A percentile compares a stretch with the other conserved stretches of the same genome.
These are phyloP conservation scores for Caradrina kadenii DNA, from an alignment of 2,888 invertebrate species.

Conservation along the genomic window DNA sequence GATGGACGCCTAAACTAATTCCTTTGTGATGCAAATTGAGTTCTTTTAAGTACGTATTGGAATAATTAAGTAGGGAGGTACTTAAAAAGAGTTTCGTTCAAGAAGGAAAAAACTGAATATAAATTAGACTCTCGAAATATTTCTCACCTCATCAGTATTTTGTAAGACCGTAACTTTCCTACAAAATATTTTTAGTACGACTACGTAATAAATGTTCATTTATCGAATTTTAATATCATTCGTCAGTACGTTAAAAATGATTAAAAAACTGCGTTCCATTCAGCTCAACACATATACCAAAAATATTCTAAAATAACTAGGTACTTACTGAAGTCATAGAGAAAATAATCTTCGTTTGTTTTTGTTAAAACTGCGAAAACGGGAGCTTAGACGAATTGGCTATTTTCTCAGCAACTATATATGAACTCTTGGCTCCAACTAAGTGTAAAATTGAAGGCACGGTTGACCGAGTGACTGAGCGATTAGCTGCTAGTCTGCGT, in stretches of 20 bases:
- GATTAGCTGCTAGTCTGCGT: too few relatives aligned
- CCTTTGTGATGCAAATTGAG: constrained; percentile 9
- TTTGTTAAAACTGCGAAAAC: neutral
- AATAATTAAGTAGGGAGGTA: neutral
- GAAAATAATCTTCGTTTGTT: neutral
- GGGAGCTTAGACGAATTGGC: neutral
- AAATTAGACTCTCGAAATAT: too few relatives aligned
- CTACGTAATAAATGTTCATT: neutral
- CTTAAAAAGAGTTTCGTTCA: neutral
- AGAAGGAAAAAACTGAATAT: neutral
- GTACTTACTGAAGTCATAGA: neutral
- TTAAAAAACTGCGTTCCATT: constrained; percentile 12
- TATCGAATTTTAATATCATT: neutral
- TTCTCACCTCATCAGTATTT: neutral
- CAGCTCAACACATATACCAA: neutral
- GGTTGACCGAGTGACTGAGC: too few relatives aligned
- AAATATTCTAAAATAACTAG: neutral
- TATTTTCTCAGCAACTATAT: neutral
- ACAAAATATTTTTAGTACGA: neutral
- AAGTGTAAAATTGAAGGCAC: constrained; percentile 2
- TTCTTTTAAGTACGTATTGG: neutral
- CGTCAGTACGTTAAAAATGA: constrained; percentile 5
- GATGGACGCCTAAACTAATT: neutral
- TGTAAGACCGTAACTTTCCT: neutral
- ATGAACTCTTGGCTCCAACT: neutral